Evolutionary conservation across 1,140 invertebrate species (phyloP).

Genomic region (Atta texana): DNA sequence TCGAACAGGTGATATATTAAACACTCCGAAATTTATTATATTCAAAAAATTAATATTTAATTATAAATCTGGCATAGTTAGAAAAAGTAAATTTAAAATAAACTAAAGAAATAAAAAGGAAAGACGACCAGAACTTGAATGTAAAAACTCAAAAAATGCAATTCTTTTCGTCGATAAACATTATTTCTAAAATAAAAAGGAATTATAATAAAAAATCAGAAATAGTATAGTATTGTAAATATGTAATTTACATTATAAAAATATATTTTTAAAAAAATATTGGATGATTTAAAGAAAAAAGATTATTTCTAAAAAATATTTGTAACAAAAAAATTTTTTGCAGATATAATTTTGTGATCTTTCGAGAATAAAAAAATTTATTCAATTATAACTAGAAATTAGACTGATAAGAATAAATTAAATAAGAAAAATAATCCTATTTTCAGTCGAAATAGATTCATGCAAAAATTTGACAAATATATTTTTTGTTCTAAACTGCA

Average conservation of each 20-base stretch:
- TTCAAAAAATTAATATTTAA: neutral
- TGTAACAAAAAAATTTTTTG: neutral
- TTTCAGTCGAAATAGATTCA: too few relatives aligned
- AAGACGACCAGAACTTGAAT: neutral
- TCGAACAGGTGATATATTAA: constrained; percentile 87
- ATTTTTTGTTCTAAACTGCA: too few relatives aligned
- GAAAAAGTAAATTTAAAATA: neutral
- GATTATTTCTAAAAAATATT: neutral
- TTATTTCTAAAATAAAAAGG: constrained; percentile 10
- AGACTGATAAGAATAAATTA: too few relatives aligned
- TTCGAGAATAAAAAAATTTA: neutral
- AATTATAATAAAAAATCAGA: constrained; percentile 4
- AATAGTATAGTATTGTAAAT: neutral
- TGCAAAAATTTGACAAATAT: too few relatives aligned
- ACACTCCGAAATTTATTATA: neutral
- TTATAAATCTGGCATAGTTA: neutral
- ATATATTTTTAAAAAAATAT: neutral
- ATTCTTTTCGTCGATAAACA: neutral
- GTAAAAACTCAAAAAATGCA: neutral
- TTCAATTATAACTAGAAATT: too few relatives aligned
- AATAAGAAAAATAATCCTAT: too few relatives aligned
- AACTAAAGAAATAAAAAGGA: neutral
- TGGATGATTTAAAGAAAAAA: neutral
- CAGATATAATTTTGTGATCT: neutral
- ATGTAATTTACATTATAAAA: neutral